A percentile compares a stretch with the other conserved stretches of the same genome.
phyloP scores from a whole-genome alignment of 30 jellyfish, hydroid and myxozoan species.

The Nemopilema nomurai region DNA sequence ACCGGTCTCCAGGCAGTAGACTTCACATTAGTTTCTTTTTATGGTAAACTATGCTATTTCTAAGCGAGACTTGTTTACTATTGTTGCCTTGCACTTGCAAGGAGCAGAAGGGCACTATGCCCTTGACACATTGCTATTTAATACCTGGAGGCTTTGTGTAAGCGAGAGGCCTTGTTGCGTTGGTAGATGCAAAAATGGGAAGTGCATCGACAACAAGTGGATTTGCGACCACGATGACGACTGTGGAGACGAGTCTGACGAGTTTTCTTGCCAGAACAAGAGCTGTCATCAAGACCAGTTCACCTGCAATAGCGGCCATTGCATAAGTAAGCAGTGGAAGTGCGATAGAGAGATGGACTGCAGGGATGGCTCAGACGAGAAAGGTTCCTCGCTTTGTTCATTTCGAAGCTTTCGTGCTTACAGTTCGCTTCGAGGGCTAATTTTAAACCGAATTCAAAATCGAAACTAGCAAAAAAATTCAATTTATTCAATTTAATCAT shows the following conservation, averaged over 20 bases:
- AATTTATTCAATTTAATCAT: not conserved
- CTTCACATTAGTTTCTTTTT: no score
- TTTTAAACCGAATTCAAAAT: not conserved
- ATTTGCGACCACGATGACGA: conserved; percentile 94
- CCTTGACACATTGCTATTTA: no score
- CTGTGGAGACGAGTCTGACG: conserved; percentile 97
- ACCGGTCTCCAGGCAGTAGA: no score
- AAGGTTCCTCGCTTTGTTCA: conserved; percentile 21
- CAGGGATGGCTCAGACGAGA: conserved; percentile 93
- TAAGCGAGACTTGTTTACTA: no score
- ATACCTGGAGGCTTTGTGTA: no score
- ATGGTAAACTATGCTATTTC: no score
- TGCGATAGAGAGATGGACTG: conserved; percentile 97
- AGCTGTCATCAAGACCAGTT: conserved; percentile 65
- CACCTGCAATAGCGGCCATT: conserved; percentile 76
- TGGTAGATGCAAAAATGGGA: conserved; percentile 79
- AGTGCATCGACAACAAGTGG: conserved; percentile 81
- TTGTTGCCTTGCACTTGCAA: no score
- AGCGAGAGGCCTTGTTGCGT: not conserved
- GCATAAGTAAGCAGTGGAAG: conserved; percentile 77
- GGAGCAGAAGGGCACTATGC: no score
- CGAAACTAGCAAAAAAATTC: not conserved
- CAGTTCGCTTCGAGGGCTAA: not conserved
- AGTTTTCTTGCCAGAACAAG: conserved; percentile 60
- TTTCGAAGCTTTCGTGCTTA: not conserved